Base-by-base conservation (phyloP, 2,888 invertebrate species). In the Folsomia candida region DNA sequence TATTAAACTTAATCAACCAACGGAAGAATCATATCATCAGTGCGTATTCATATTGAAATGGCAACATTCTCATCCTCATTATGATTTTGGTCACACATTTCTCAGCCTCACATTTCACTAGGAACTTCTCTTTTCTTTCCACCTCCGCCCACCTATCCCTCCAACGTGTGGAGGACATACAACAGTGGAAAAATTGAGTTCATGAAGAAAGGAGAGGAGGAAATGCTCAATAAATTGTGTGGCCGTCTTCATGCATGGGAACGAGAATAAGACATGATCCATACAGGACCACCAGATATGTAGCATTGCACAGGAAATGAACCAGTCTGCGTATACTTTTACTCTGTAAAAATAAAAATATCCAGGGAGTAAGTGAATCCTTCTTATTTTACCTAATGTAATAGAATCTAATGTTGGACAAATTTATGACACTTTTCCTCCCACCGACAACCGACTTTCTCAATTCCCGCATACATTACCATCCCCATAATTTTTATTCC, bases 351-450 rank as follows among this genome's bases (percentile, higher is more conserved):
- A 37, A 37, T 37, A 37, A 37, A n/a, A 37, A 37, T 37, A 37
- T n/a, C n/a, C n/a, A 37, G 14, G 4, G 37, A 9, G 37, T 37
- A 37, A 37, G 37, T 37, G 37, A 37, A 37, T 37, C 37, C 37
- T 14, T 37, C 37, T 37, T 14, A 9, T 37, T 37, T 54, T 54
- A 22, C 22, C 18, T 54, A 54, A 54, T 54, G 54, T 54, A 54
- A 54, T 6, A 4, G 18, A 54, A 54, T 54, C 54, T 54, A 54
- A 54, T 54, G 54, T 54, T 54, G 20, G 54, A 76, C 76, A 77
- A 78, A 79, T 79, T 79, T 79, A 78, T 79, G 79, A 79, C 78
- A 79, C 78, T 79, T 74, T 79, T 79, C 78, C 79, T 79, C 74
- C 76, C 77, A 71, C 74, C 72, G 73, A 74, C 73, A 73, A 37